Conservation (phyloP, 2,113 vertebrate species). For the Puntigrus tetrazona region DNA sequence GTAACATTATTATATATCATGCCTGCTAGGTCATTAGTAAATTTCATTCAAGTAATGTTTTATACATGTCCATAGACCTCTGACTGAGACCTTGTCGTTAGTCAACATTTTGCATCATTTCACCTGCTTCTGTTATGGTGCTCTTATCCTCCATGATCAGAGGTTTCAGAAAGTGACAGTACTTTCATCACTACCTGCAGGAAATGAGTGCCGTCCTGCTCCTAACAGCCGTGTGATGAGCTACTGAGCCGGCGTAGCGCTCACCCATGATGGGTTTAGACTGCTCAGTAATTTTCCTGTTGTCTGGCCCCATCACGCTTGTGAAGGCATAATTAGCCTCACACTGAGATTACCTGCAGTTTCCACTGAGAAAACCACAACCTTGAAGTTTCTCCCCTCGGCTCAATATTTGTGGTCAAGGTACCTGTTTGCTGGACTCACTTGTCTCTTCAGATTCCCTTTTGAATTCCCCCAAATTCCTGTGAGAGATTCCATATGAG, state of each 20-base stretch:
- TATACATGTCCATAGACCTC: background rate
- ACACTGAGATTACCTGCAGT: constrained; percentile 45
- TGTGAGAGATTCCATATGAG: constrained; percentile 32
- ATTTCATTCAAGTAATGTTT: background rate
- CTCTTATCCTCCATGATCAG: constrained; percentile 3
- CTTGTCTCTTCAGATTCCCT: constrained; percentile 36
- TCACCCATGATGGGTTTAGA: constrained; percentile 59
- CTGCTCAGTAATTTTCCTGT: constrained; percentile 65
- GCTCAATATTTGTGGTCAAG: constrained; percentile 35
- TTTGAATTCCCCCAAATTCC: constrained; percentile 54
- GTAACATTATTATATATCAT: background rate
- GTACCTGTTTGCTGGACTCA: constrained; percentile 7
- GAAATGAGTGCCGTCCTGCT: constrained; percentile 55
- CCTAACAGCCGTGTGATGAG: constrained; percentile 37
- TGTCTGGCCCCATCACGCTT: constrained; percentile 59
- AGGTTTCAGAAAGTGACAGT: constrained; percentile 60
- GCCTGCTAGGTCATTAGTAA: background rate
- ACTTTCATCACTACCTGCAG: constrained; percentile 59
- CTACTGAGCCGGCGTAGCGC: constrained; percentile 26
- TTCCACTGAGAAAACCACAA: constrained; percentile 42
- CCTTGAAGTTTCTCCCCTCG: background rate
- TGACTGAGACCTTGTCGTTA: background rate
- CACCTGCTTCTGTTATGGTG: background rate
- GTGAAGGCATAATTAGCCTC: constrained; percentile 66
- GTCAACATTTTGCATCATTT: background rate